phyloP scores from a whole-genome alignment of 2,888 invertebrate genomes.

The Eupithecia centaureata region DNA sequence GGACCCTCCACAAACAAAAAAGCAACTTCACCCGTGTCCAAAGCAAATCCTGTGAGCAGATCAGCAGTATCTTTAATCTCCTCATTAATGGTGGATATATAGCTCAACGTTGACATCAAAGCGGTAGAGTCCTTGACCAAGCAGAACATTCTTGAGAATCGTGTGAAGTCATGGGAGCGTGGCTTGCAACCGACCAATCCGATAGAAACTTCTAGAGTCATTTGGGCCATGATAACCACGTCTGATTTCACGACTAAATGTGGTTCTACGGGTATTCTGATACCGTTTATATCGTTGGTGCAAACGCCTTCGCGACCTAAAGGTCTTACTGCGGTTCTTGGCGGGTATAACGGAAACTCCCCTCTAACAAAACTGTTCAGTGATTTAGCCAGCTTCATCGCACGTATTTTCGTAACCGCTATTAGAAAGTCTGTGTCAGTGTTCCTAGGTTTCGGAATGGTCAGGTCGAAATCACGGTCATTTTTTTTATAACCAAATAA shows the following conservation, averaged over 20 bases:
- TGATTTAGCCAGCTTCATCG: constrained; percentile 56
- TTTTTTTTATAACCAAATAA: constrained; percentile 65
- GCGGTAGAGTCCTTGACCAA: constrained; percentile 51
- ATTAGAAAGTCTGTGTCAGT: constrained; percentile 61
- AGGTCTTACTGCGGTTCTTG: constrained; percentile 42
- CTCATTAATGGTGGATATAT: constrained; percentile 62
- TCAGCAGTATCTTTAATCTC: constrained; percentile 42
- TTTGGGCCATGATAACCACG: constrained; percentile 66
- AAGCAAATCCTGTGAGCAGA: constrained; percentile 67
- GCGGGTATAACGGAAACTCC: constrained; percentile 69
- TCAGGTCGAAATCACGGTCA: constrained; percentile 54
- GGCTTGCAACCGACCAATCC: constrained; percentile 71
- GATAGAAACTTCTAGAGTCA: constrained; percentile 69
- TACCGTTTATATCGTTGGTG: constrained; percentile 71
- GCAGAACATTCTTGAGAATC: constrained; percentile 67
- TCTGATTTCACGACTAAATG: constrained; percentile 56
- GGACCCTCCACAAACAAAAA: constrained; percentile 70
- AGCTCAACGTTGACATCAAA: constrained; percentile 51
- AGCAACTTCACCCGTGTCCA: constrained; percentile 65
- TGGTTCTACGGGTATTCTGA: constrained; percentile 52
- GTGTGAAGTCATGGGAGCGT: constrained; percentile 39
- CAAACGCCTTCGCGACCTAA: constrained; percentile 60
- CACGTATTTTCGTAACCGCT: constrained; percentile 68
- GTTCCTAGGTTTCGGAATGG: constrained; percentile 36
- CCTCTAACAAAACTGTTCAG: constrained; percentile 59